Base-by-base conservation (phyloP, 2,888 invertebrate genomes). In the Melanotus villosus region DNA sequence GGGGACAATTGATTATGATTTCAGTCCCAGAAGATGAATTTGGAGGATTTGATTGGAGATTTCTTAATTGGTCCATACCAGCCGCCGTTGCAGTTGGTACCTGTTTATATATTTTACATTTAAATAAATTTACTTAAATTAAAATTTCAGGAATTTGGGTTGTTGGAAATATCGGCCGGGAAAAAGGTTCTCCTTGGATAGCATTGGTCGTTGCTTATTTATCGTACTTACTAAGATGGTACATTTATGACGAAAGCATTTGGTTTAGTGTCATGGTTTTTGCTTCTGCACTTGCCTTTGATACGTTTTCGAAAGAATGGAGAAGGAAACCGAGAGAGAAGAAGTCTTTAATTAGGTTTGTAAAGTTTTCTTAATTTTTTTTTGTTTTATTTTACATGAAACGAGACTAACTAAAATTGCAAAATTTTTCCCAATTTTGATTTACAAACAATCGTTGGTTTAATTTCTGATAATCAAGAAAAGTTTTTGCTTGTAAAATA, bases 81-180 rank as follows among this genome's bases (percentile, higher is more conserved):
- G 73, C 92, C 1, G 91, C 89, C 10, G 89, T 90, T 59, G 92
- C 93, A 14, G 81, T 94, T 75, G 94, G 94, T 94, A 85, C 87
- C 1, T 2, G 14, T 34, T 2, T 12, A 3, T 26, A 7, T 26
- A 7, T 9, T 32, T 9, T 9, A 1, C 32, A 7, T 1, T 34
- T 12, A 34, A 5, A 12, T 34, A 2, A 1, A 32, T 3, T 32
- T 10, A 1, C 32, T 1, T 5, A n/a, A 32, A 32, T 18, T 18
- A 47, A 41, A 41, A 74, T 80, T 84, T 16, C 82, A 96, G 98
- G 97, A 76, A 93, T 96, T 0, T 94, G 96, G 92, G 87, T 92
- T 0, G 94, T 97, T 6, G 97, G 97, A 21, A 98, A 97, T 80
- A 92, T 97, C 72, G 97, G 97, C 0, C 88, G 92, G 1, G 93